Evolutionary conservation across 2,888 invertebrate species (phyloP), one percentile per base, ranked within the genome.

Genomic region (Candidula unifasciata): DNA sequence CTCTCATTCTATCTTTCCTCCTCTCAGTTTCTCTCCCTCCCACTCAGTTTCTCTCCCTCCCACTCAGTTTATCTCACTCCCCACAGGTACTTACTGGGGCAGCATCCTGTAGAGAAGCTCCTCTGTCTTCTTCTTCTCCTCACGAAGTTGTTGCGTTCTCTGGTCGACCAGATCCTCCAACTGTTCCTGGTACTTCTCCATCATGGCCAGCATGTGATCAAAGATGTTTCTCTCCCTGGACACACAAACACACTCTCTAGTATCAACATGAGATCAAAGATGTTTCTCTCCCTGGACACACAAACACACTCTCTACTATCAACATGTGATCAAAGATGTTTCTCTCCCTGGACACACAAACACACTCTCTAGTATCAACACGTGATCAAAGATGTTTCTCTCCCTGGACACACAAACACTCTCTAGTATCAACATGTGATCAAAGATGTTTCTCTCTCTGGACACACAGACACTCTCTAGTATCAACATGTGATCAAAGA

Each of bases 131-230:
- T 97, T 97, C 94, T 98, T 98, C 94, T 99, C 99, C 93, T 98
- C 97, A 90, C 97, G 96, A 84, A 99, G 94, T 93, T 97, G 97
- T 93, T 97, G 97, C 0, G 98, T 98, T 86, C 98, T 95, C 93
- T 98, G 98, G 92, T 97, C 97, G 0, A 99, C 98, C 18, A 98
- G 95, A 0, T 96, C 97, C 94, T 99, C 98, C 90, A 99, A 95
- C 93, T 98, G 98, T 91, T 97, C 97, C 35, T 98, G 97, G 92
- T 99, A 98, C 92, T 97, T 97, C 93, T 98, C 98, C 97, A 99
- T 98, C 96, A 98, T 97, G 0, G 97, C 97, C 95, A 98, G 97
- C 97, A 99, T 98, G 93, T 98, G 98, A 94, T 99, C 98, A 91
- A 98, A 97, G 91, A 99, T 98, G 94, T 98, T 98, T 33, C 97